These are phyloP conservation scores for Oceanodroma tethys DNA, from an alignment of 2,113 vertebrate genomes.

Conservation along the genomic window DNA sequence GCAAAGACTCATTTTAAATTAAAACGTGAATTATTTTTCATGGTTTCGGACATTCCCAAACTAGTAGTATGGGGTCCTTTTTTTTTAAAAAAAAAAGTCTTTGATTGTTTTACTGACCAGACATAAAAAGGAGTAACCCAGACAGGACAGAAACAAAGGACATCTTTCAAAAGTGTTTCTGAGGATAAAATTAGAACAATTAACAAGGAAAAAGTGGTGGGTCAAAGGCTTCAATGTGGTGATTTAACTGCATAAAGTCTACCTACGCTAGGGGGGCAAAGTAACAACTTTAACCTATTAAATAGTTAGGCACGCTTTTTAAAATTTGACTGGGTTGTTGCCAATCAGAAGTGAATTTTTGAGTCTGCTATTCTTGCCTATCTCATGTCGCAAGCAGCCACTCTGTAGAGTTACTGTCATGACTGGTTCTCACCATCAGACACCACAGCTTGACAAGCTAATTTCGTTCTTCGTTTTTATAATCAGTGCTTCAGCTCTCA, in stretches of 20 bases:
- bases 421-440: neutral
- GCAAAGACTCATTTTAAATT: neutral
- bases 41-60: neutral
- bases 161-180: neutral
- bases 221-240: neutral
- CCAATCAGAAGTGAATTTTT: neutral
- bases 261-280: neutral
- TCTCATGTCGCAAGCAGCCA: neutral
- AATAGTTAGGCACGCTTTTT: neutral
- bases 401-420: neutral
- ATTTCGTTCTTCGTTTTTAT: neutral
- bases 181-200: neutral
- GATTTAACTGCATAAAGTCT: neutral
- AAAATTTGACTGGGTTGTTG: neutral
- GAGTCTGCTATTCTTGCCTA: neutral
- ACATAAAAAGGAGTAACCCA: neutral
- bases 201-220: neutral
- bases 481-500: neutral
- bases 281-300: neutral
- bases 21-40: neutral
- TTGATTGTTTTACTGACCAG: neutral
- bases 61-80: rapidly evolving
- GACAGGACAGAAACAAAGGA: neutral
- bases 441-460: neutral
- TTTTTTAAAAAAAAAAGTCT: too few relatives aligned